phyloP scores from a whole-genome alignment of 2,888 invertebrate species.

The Carterocephalus palaemon region DNA sequence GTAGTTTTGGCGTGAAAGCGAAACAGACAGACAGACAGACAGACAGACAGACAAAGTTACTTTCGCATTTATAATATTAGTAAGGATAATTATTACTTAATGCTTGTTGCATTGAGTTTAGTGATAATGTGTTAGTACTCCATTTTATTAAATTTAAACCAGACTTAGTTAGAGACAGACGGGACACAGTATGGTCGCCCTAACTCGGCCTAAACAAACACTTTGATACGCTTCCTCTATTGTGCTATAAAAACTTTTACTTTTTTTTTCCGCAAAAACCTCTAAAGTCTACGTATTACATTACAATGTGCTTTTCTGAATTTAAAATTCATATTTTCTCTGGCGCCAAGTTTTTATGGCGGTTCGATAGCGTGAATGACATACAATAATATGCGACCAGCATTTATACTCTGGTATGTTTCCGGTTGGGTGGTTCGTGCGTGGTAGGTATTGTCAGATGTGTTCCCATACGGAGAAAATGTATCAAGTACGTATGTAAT shows the following conservation, averaged over 20 bases:
- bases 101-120: too few relatives aligned
- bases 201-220: constrained; percentile 62
- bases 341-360: constrained; percentile 22
- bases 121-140: background rate
- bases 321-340: constrained; percentile 25
- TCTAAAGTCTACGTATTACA: constrained; percentile 22
- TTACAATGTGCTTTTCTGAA: constrained; percentile 23
- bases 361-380: constrained; percentile 25
- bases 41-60: too few relatives aligned
- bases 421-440: constrained; percentile 17
- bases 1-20: too few relatives aligned
- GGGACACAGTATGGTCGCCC: constrained; percentile 1
- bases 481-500: constrained; percentile 7
- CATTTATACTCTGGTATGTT: constrained; percentile 18
- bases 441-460: constrained; percentile 1
- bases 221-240: constrained; percentile 59
- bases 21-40: too few relatives aligned
- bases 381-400: constrained; percentile 23
- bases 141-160: background rate
- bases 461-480: constrained; percentile 1
- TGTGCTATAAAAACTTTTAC: constrained; percentile 33
- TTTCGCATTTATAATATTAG: too few relatives aligned
- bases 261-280: constrained; percentile 22
- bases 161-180: background rate
- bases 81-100: too few relatives aligned